Percentiles rank a stretch among this genome's conserved stretches.
Evolutionary conservation across 2,113 vertebrate genomes (phyloP).

Genomic region (Aegypius monachus): DNA sequence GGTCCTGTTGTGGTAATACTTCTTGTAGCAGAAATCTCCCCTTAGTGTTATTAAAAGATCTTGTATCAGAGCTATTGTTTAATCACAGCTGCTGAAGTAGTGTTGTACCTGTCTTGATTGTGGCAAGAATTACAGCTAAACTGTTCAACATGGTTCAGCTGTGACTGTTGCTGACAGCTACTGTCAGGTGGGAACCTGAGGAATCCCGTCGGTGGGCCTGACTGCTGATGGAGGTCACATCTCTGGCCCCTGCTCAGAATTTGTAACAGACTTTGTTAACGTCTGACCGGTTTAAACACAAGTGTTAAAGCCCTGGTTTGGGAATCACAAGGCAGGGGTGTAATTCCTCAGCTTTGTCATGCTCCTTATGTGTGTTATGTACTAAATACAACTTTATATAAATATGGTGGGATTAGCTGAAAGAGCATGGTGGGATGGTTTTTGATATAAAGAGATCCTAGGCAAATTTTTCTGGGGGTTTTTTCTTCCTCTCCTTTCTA

Average conservation of each 20-base stretch:
- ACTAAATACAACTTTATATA: neutral
- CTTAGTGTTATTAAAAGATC: neutral
- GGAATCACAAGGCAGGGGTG: neutral
- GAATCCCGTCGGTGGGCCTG: rapidly evolving
- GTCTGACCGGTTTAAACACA: rapidly evolving
- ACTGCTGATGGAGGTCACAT: rapidly evolving
- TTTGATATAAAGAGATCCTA: neutral
- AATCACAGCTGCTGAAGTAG: neutral
- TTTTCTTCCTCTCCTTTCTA: neutral
- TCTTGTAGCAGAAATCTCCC: neutral
- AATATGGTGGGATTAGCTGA: neutral
- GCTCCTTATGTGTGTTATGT: rapidly evolving
- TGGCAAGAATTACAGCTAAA: neutral
- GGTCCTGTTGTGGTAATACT: neutral
- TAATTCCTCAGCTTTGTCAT: neutral
- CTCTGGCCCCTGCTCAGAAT: neutral
- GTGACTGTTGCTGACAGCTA: neutral
- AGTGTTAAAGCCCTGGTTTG: neutral
- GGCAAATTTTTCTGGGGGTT: neutral
- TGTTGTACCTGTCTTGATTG: rapidly evolving
- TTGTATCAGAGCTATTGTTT: neutral
- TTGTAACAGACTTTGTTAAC: rapidly evolving
- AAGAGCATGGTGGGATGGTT: neutral
- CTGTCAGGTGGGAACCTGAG: neutral
- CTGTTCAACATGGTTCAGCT: rapidly evolving